Conservation (phyloP, 2,888 invertebrate genomes). For the Caprella mutica region DNA sequence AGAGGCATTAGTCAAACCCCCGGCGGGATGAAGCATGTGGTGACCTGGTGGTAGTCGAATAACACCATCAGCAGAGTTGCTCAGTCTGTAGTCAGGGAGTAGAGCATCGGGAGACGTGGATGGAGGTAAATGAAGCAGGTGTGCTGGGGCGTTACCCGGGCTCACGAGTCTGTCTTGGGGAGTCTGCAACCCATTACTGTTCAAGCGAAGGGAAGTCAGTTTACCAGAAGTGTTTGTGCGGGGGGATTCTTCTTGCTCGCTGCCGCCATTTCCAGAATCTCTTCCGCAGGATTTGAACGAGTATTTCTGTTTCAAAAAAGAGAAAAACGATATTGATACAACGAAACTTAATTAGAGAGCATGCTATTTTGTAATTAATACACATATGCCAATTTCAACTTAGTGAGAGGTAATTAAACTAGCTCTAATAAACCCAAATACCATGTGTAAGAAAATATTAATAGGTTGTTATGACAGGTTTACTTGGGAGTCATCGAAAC, state of each 20-base stretch:
- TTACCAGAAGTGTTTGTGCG: constrained; percentile 43
- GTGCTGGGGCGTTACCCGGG: constrained; percentile 22
- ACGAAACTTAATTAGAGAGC: no score
- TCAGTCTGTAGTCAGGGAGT: constrained; percentile 31
- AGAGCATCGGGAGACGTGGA: constrained; percentile 24
- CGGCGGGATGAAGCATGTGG: no score
- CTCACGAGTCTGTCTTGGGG: constrained; percentile 40
- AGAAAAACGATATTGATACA: no score
- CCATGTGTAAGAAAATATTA: no score
- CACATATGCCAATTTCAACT: no score
- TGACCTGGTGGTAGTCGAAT: constrained; percentile 16
- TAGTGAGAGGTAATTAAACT: no score
- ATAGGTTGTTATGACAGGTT: no score
- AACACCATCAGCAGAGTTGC: constrained; percentile 23
- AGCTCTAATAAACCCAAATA: no score
- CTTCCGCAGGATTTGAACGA: constrained; percentile 67
- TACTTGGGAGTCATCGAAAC: no score
- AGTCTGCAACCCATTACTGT: constrained; percentile 48
- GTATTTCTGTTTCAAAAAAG: constrained; percentile 55
- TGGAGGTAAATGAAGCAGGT: constrained; percentile 13
- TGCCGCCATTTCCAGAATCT: constrained; percentile 53
- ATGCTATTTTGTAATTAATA: no score
- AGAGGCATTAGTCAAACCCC: no score
- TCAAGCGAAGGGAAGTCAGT: constrained; percentile 40
- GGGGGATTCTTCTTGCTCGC: constrained; percentile 56